Conservation (phyloP, 2,797 vertebrate species). For the Buceros bicornis region DNA sequence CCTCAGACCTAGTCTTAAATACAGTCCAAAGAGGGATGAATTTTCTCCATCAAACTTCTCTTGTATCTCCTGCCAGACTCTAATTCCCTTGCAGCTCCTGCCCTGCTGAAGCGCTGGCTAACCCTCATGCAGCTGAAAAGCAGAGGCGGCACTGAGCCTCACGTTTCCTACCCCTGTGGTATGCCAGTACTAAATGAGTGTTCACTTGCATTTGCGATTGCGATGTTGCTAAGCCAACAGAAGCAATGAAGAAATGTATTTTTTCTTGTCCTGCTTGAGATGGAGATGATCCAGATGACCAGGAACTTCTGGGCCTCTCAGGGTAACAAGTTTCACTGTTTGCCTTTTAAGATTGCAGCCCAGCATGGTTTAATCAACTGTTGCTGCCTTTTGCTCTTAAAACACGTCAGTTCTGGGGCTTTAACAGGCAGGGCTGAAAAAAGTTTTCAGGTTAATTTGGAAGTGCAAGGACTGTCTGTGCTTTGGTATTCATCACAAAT, state of each 20-base stretch:
- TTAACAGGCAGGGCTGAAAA: not conserved
- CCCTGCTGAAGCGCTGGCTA: not conserved
- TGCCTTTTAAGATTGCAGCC: not conserved
- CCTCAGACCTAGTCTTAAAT: not conserved
- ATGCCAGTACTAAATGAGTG: not conserved
- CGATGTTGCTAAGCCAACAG: not conserved
- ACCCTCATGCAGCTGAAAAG: not conserved
- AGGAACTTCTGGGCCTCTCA: not conserved
- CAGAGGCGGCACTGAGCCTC: not conserved
- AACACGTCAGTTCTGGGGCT: not conserved
- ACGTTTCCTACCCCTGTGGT: not conserved
- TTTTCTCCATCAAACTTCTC: not conserved
- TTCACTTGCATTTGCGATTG: not conserved
- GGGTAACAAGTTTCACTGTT: fast-evolving
- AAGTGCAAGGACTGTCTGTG: not conserved
- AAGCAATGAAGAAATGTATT: not conserved
- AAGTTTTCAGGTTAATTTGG: not conserved
- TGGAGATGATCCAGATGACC: not conserved
- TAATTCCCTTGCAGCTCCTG: not conserved
- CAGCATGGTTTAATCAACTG: not conserved
- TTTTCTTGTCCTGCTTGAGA: not conserved
- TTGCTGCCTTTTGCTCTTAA: not conserved
- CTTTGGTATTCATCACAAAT: not conserved
- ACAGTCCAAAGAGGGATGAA: not conserved
- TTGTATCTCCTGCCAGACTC: not conserved